A percentile compares a stretch with the other conserved stretches of the same genome.
These are phyloP conservation scores for Sorex araneus DNA, from an alignment of 2,113 vertebrate species.

Conservation along the genomic window DNA sequence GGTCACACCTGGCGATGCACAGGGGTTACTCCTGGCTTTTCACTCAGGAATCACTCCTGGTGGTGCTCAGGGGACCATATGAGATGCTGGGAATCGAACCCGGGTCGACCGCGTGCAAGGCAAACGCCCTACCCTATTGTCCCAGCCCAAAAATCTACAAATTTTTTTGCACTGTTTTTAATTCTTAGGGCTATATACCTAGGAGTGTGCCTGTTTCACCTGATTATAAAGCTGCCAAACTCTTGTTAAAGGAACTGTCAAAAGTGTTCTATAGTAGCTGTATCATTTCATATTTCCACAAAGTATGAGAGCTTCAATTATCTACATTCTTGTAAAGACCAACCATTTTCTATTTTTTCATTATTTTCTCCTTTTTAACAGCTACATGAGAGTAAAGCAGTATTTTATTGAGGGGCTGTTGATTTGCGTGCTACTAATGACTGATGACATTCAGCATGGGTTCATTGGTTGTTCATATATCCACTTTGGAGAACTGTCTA, in stretches of 20 bases:
- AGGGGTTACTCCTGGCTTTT: too few relatives aligned
- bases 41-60: too few relatives aligned
- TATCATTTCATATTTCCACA: not conserved
- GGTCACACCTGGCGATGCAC: too few relatives aligned
- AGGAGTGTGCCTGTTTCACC: not conserved
- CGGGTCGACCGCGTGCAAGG: too few relatives aligned
- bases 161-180: constrained; percentile 16
- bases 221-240: not conserved
- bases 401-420: not conserved
- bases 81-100: too few relatives aligned
- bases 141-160: not conserved
- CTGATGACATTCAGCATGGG: not conserved
- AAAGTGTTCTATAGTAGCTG: not conserved
- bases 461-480: not conserved
- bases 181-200: not conserved
- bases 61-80: too few relatives aligned
- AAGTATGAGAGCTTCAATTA: not conserved
- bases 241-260: constrained; percentile 2
- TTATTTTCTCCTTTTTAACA: not conserved
- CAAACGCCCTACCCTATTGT: too few relatives aligned
- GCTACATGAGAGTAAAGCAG: not conserved
- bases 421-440: not conserved
- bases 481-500: not conserved
- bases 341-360: not conserved
- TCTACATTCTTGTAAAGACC: not conserved